These are phyloP conservation scores for Astreopora myriophthalma DNA, from an alignment of 64 coral and sea anemone species.

Conservation along the genomic window DNA sequence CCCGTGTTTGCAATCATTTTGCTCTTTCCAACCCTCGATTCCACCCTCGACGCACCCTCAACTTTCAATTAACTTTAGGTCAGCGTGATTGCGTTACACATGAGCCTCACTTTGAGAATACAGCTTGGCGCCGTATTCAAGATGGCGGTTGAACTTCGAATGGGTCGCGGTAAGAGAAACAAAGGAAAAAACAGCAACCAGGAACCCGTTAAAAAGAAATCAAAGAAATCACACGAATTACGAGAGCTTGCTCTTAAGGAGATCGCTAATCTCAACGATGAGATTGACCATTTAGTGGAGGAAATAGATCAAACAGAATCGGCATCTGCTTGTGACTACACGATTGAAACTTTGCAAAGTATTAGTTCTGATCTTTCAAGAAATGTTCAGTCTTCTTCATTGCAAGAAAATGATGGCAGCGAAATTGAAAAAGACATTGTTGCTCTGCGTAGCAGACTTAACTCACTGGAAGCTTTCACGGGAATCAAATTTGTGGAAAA, in stretches of 20 bases:
- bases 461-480: conserved; percentile 46
- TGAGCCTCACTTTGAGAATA: neutral
- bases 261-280: conserved; percentile 54
- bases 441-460: conserved; percentile 2
- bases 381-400: neutral
- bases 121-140: conserved; percentile 5
- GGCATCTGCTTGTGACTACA: conserved; percentile 8
- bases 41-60: too few species aligned
- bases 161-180: neutral
- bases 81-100: neutral
- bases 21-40: too few species aligned
- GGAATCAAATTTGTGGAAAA: conserved; percentile 49
- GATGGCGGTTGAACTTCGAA: conserved; percentile 18
- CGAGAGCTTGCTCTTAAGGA: conserved; percentile 52
- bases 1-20: neutral
- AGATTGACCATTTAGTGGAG: conserved; percentile 69
- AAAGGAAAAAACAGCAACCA: conserved; percentile 16
- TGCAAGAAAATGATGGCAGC: neutral
- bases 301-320: conserved; percentile 64
- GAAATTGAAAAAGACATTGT: conserved; percentile 41
- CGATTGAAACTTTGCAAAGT: conserved; percentile 22
- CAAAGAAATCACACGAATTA: conserved; percentile 17
- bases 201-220: conserved; percentile 3
- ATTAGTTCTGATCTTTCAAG: conserved; percentile 39
- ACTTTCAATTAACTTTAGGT: too few species aligned